Conservation (phyloP, 2,113 vertebrate species). For the Eudorcas thomsonii region DNA sequence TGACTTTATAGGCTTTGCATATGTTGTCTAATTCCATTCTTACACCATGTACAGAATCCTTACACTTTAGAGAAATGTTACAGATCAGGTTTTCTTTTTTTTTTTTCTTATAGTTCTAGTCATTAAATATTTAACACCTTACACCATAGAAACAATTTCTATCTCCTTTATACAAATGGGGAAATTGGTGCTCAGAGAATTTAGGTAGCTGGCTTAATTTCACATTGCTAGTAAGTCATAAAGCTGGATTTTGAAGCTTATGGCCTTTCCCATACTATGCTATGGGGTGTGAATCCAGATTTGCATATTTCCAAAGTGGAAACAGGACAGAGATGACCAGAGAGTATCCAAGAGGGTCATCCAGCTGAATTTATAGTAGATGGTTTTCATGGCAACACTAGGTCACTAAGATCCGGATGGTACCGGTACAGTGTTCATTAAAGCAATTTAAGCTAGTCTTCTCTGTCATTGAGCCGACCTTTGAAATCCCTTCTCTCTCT, state of each 20-base stretch:
- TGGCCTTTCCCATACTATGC: neutral
- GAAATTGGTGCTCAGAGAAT: neutral
- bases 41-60: no score
- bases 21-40: neutral
- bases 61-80: neutral
- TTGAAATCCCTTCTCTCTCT: neutral
- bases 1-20: neutral
- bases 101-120: neutral
- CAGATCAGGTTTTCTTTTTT: neutral
- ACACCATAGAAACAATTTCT: neutral
- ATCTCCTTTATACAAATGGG: neutral
- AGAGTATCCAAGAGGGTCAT: neutral
- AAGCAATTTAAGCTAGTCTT: neutral
- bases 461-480: neutral
- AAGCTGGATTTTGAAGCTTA: neutral
- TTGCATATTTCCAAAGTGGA: neutral
- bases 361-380: neutral
- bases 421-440: neutral
- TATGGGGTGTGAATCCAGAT: neutral
- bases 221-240: neutral
- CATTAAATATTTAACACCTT: neutral
- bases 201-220: neutral
- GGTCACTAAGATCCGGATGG: neutral
- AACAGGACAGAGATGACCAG: neutral
- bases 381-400: neutral